phyloP scores from a whole-genome alignment of 30 jellyfish, hydroid and myxozoan genomes.

The Turritopsis dohrnii region DNA sequence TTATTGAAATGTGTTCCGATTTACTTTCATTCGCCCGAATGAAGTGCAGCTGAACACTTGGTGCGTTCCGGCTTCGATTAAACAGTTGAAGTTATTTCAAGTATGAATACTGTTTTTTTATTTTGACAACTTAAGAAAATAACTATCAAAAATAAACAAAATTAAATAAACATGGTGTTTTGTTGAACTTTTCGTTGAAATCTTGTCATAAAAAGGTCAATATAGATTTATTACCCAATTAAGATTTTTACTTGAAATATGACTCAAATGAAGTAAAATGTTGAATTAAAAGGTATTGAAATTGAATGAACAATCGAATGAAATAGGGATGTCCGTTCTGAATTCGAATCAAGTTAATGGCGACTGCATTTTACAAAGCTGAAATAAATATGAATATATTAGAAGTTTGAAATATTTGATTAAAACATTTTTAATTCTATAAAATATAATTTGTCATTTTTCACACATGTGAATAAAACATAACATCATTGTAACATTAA shows the following conservation, averaged over 20 bases:
- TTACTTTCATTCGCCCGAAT: background rate
- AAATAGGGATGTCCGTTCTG: background rate
- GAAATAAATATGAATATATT: too few species aligned
- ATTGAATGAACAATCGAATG: background rate
- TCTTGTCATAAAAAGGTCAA: background rate
- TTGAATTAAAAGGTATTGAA: background rate
- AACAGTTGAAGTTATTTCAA: background rate
- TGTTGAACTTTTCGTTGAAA: background rate
- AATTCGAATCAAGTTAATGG: background rate
- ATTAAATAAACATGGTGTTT: background rate
- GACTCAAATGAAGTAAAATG: background rate
- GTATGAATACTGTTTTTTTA: background rate
- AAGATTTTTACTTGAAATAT: background rate
- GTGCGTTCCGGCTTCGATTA: background rate
- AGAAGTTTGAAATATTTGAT: too few species aligned
- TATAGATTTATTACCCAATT: background rate
- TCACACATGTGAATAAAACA: too few species aligned
- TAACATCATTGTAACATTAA: too few species aligned
- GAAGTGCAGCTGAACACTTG: background rate
- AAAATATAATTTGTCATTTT: too few species aligned
- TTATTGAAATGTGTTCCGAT: too few species aligned
- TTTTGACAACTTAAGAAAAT: background rate
- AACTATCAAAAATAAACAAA: background rate
- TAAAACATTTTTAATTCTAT: too few species aligned
- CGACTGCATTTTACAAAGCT: too few species aligned